Base-by-base conservation (phyloP, 2,113 vertebrate genomes). In the Callithrix jacchus region DNA sequence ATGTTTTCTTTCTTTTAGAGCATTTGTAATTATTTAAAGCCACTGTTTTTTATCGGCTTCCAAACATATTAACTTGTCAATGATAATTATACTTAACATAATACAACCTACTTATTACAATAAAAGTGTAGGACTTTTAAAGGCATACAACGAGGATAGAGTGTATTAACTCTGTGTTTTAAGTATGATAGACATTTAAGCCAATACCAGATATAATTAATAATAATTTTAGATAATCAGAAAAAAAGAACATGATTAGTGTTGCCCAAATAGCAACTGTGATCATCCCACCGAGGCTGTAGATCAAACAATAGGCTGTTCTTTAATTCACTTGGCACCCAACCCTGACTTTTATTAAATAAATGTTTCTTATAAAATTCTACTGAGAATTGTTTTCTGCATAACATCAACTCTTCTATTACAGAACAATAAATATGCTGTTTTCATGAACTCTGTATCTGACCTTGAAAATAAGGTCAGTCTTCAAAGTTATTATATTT, bases 401-500 rank as follows among this genome's bases (percentile, higher is more conserved):
- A 89, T 93, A 92, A 86, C 17, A 87, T 87, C 25, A 92, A 92
- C 85, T 71, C 87, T 70, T 95, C 56, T 85, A 90, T 76, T 91
- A 68, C 8, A 82, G 35, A 82, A 83, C 3, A 21, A 90, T 83
- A 92, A 93, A 95, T 76, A 92, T 54, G 10, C 35, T 42, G 17
- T 88, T 94, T 94, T 97, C 68, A 83, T 95, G 66, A 94, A 95
- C 77, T 76, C 13, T 80, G 49, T 89, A 95, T 83, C 54, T 97
- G 95, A 96, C 96, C 93, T 96, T 96, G 77, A 93, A 97, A 97
- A 95, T 95, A 84, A 96, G 81, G 81, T 81, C 52, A 49, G 23
- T 40, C 86, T 95, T 96, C 68, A 95, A 86, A 92, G 92, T 95
- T 95, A 90, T 95, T 95, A 83, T 83, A 96, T 85, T 96, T 93